phyloP scores from a whole-genome alignment of 2,797 vertebrate genomes.

The Graptemys geographica region DNA sequence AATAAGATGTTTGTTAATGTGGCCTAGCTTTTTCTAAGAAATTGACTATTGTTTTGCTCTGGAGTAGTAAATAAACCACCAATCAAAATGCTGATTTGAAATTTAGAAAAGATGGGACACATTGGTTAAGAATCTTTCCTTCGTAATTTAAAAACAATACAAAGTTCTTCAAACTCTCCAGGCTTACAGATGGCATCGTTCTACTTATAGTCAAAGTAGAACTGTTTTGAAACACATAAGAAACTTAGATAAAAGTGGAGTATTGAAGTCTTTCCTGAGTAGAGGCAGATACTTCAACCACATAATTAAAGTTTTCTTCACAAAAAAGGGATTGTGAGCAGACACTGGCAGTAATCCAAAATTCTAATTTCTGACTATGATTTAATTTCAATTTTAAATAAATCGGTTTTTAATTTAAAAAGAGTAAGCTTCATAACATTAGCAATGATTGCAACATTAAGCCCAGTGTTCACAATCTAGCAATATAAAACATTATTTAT shows the following conservation, averaged over 20 bases:
- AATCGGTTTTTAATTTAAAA: constrained; percentile 99
- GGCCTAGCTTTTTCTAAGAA: background rate
- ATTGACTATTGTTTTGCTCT: fast-evolving
- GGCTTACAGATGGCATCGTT: fast-evolving
- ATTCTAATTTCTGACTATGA: constrained; percentile 99
- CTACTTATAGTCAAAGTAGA: background rate
- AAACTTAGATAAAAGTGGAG: constrained; percentile 71
- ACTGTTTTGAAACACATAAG: background rate
- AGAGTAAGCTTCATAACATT: constrained; percentile 92
- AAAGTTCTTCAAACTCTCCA: constrained; percentile 43
- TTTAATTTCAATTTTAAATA: constrained; percentile 99
- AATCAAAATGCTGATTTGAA: background rate
- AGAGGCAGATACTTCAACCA: constrained; percentile 79
- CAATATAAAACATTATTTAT: constrained; percentile 93
- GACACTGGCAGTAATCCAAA: constrained; percentile 92
- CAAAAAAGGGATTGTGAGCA: constrained; percentile 88
- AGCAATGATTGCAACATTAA: constrained; percentile 90
- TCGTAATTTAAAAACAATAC: background rate
- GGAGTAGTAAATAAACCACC: background rate
- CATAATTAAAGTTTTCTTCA: constrained; percentile 92
- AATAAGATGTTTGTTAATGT: constrained; percentile 11
- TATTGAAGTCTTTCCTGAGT: constrained; percentile 71
- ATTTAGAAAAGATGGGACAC: background rate
- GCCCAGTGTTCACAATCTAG: constrained; percentile 88
- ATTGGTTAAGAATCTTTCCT: background rate